Conservation (phyloP, 1,140 invertebrate species). For the Drosophila pallidifrons region DNA sequence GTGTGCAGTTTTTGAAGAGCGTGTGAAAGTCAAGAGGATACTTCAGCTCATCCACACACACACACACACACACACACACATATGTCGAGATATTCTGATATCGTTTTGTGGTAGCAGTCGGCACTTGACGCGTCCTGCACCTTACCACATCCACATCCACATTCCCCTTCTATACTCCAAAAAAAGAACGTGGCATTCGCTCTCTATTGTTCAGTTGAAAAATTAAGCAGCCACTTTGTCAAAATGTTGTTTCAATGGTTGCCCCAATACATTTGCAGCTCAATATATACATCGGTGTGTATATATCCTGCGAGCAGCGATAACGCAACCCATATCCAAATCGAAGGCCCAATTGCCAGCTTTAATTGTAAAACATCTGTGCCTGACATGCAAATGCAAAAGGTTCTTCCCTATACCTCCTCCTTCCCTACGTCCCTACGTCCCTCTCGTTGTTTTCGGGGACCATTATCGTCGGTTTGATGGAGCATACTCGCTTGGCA, state of each 20-base stretch:
- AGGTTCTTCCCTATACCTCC: constrained; percentile 48
- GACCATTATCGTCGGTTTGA: constrained; percentile 47
- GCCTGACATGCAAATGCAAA: constrained; percentile 76
- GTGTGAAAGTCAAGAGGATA: constrained; percentile 76
- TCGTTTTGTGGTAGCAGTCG: constrained; percentile 70
- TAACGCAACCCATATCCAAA: constrained; percentile 21
- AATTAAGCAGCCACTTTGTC: constrained; percentile 82
- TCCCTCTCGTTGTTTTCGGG: background rate
- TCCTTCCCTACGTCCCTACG: background rate
- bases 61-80: constrained; percentile 39
- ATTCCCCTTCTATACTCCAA: constrained; percentile 1
- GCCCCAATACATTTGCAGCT: constrained; percentile 1
- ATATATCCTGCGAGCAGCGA: background rate
- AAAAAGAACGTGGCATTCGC: constrained; percentile 2
- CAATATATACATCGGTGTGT: background rate
- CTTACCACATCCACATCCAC: constrained; percentile 31
- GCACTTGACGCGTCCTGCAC: constrained; percentile 69
- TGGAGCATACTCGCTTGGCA: constrained; percentile 78
- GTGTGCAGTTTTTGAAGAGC: constrained; percentile 68
- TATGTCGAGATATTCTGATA: constrained; percentile 53
- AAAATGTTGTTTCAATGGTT: constrained; percentile 76
- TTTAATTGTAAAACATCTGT: constrained; percentile 79
- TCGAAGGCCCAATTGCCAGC: constrained; percentile 44
- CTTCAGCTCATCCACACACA: constrained; percentile 52
- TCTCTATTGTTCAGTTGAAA: constrained; percentile 69